Evolutionary conservation across 2,888 invertebrate species (phyloP), one percentile per base, ranked within the genome.

Genomic region (Stenichneumon culpator): DNA sequence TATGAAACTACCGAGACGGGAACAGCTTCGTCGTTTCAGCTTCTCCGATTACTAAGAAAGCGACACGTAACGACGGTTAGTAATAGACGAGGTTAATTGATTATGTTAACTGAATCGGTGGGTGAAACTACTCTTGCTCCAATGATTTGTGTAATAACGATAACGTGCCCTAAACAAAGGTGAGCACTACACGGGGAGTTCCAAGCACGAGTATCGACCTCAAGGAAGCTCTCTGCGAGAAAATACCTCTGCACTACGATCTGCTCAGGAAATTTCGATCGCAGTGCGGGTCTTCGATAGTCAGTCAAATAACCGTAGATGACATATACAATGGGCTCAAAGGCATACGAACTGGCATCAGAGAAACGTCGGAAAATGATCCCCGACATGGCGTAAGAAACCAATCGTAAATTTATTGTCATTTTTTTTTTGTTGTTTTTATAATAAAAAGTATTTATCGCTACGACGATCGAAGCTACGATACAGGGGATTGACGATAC

Each of bases 191-290:
- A 19, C 88, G 90, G 50, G 92, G 92, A 3, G 81, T 72, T 4
- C 92, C 92, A 1, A 93, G 92, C 69, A 89, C 90, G 2, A 92
- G 91, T 47, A 88, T 80, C 28, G 87, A 92, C 74, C 86, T 92
- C 44, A 93, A 93, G 78, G 93, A 93, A 79, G 93, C 91, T 0
- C 80, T 93, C 0, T 89, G 90, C 73, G 93, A 93, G 73, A 93
- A 93, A 79, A 93, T 93, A 60, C 92, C 92, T 0, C 60, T 92
- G 11, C 90, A 93, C 25, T 89, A 93, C 28, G 93, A 93, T 74
- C 86, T 91, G 0, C 77, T 93, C 16, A 86, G 93, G 60, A 90
- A 91, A 70, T 90, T 93, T 63, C 91, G 90, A 36, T 89, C 87
- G 47, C 86, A 89, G 25, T 88, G 91, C 79, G 91, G 92, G 7